These are phyloP conservation scores for Aplidium turbinatum DNA, from an alignment of 23 tunicate species.

Conservation along the genomic window DNA sequence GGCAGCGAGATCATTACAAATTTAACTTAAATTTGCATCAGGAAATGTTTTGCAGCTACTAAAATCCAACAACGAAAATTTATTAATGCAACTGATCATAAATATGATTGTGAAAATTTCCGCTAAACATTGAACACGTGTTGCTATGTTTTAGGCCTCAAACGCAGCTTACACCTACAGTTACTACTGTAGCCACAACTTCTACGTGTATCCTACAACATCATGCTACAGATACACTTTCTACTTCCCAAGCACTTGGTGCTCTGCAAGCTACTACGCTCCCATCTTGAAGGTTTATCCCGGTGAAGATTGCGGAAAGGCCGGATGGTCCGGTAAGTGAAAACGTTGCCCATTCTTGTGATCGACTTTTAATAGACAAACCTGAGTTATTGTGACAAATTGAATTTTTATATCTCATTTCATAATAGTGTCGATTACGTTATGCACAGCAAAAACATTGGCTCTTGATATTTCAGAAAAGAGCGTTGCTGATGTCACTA, in stretches of 20 bases:
- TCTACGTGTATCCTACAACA: slow-evolving; percentile 31
- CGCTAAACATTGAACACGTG: no score
- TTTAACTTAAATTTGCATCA: no score
- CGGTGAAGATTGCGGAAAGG: slow-evolving; percentile 32
- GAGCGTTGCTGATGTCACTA: slow-evolving; percentile 18
- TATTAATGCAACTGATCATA: no score
- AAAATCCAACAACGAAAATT: no score
- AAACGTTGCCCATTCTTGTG: not conserved
- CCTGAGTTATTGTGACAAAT: not conserved
- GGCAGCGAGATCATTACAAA: no score
- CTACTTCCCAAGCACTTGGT: slow-evolving; percentile 45
- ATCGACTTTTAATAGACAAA: not conserved
- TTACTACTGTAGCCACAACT: slow-evolving; percentile 36
- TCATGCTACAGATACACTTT: slow-evolving; percentile 22
- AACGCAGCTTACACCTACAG: slow-evolving; percentile 37
- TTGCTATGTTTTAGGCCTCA: slow-evolving; percentile 29
- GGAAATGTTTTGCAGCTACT: no score
- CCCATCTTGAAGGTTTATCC: slow-evolving; percentile 60
- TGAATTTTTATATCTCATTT: no score
- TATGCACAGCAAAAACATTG: no score
- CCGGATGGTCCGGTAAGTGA: slow-evolving; percentile 37
- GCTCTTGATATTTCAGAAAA: slow-evolving; percentile 44
- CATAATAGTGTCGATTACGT: no score
- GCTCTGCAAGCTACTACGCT: slow-evolving; percentile 43
- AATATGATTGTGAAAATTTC: no score